Evolutionary conservation across 1,140 invertebrate species (phyloP).

Genomic region (Riptortus pedestris): DNA sequence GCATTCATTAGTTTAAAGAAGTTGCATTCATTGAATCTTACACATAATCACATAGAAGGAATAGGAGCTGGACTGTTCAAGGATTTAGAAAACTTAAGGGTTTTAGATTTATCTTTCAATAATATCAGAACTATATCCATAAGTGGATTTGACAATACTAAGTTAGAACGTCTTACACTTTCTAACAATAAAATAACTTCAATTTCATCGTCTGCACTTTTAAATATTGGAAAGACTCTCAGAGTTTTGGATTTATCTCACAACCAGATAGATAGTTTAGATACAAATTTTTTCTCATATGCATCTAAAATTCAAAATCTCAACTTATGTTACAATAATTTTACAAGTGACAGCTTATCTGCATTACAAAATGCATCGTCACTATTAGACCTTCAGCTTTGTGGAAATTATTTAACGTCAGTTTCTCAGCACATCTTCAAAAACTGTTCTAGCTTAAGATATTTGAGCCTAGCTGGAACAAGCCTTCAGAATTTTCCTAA

Average conservation of each 20-base stretch:
- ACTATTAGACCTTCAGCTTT: slow-evolving; percentile 66
- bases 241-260: slow-evolving; percentile 63
- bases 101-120: slow-evolving; percentile 66
- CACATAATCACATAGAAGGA: slow-evolving; percentile 61
- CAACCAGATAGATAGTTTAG: slow-evolving; percentile 75
- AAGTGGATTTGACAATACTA: slow-evolving; percentile 67
- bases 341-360: slow-evolving; percentile 76
- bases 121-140: slow-evolving; percentile 60
- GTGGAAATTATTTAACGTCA: slow-evolving; percentile 66
- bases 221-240: slow-evolving; percentile 60
- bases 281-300: slow-evolving; percentile 73
- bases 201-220: slow-evolving; percentile 56
- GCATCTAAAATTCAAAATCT: slow-evolving; percentile 65
- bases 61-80: slow-evolving; percentile 70
- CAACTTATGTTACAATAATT: slow-evolving; percentile 65
- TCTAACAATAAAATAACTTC: slow-evolving; percentile 65
- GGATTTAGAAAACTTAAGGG: slow-evolving; percentile 58
- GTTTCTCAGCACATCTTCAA: slow-evolving; percentile 73
- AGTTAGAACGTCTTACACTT: slow-evolving; percentile 67
- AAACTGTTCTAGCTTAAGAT: slow-evolving; percentile 68
- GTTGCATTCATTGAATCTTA: slow-evolving; percentile 67
- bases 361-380: slow-evolving; percentile 72
- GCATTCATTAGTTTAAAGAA: slow-evolving; percentile 61
- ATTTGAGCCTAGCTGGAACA: slow-evolving; percentile 61
- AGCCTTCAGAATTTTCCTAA: slow-evolving; percentile 60